phyloP scores from a whole-genome alignment of 2,113 vertebrate genomes.

The Vimba vimba region DNA sequence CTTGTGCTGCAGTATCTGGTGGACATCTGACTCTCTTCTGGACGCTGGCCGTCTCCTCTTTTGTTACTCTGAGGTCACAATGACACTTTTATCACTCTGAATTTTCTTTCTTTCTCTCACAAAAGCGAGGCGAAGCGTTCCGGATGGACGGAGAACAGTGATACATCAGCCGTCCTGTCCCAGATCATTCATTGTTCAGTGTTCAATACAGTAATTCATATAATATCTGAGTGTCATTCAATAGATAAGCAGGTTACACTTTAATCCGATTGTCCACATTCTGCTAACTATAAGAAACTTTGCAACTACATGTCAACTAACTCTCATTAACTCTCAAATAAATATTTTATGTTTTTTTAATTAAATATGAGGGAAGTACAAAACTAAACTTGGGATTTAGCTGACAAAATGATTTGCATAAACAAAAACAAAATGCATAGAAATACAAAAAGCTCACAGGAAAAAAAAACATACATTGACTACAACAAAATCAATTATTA shows the following conservation, averaged over 20 bases:
- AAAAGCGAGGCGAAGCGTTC: neutral
- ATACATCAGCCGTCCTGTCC: neutral
- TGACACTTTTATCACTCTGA: constrained; percentile 14
- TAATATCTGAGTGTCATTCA: neutral
- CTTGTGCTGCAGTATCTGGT: constrained; percentile 3
- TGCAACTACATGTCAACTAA: too few relatives aligned
- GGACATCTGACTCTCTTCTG: constrained; percentile 22
- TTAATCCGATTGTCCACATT: too few relatives aligned
- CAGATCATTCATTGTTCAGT: neutral
- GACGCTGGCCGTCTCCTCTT: neutral
- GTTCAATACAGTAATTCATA: neutral
- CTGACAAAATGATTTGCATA: too few relatives aligned
- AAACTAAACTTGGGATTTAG: too few relatives aligned
- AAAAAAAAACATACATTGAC: too few relatives aligned
- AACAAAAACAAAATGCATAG: too few relatives aligned
- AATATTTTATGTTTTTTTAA: too few relatives aligned
- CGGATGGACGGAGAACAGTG: neutral
- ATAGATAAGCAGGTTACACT: neutral
- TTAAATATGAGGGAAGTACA: too few relatives aligned
- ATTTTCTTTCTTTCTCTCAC: neutral
- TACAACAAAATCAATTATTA: too few relatives aligned
- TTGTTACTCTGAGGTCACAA: neutral
- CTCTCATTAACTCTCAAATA: too few relatives aligned
- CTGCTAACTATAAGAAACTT: too few relatives aligned
- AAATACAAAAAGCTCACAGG: too few relatives aligned